Percentiles rank a stretch among this genome's conserved stretches.
Conservation (phyloP, 2,113 vertebrate species). For the Euleptes europaea region DNA sequence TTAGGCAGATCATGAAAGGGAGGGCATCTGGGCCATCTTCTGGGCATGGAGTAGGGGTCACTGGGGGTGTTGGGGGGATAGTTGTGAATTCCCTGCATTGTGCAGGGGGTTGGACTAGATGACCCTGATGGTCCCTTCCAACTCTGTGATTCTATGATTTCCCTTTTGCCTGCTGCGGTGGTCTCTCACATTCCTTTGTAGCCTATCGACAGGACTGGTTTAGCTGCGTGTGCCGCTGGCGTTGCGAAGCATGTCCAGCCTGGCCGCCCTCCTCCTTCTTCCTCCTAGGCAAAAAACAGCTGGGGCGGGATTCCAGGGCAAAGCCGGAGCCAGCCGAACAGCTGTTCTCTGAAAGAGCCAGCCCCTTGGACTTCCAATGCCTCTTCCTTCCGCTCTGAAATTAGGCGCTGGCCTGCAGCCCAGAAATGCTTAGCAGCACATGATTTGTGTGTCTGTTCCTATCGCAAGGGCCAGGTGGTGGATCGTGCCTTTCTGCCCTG, state of each 20-base stretch:
- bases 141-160: too few species aligned
- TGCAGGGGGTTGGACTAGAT: too few species aligned
- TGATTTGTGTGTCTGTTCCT: neutral
- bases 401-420: conserved; percentile 3
- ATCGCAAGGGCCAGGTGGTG: neutral
- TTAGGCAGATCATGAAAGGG: too few species aligned
- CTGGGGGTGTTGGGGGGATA: too few species aligned
- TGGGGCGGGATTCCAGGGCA: neutral
- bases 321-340: neutral
- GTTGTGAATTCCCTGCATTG: too few species aligned
- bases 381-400: conserved; percentile 17
- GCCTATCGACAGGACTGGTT: neutral
- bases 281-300: neutral
- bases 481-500: neutral
- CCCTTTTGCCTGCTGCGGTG: neutral
- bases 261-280: neutral
- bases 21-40: too few species aligned
- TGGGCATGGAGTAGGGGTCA: too few species aligned
- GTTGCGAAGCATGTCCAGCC: too few species aligned
- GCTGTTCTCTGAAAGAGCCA: neutral
- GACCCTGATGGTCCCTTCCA: too few species aligned
- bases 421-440: neutral
- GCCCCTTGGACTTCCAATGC: neutral
- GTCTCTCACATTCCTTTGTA: neutral
- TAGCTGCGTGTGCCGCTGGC: neutral